Evolutionary conservation across 2,797 vertebrate species (phyloP), one percentile per base, ranked within the genome.

Genomic region (Aeoliscus strigatus): DNA sequence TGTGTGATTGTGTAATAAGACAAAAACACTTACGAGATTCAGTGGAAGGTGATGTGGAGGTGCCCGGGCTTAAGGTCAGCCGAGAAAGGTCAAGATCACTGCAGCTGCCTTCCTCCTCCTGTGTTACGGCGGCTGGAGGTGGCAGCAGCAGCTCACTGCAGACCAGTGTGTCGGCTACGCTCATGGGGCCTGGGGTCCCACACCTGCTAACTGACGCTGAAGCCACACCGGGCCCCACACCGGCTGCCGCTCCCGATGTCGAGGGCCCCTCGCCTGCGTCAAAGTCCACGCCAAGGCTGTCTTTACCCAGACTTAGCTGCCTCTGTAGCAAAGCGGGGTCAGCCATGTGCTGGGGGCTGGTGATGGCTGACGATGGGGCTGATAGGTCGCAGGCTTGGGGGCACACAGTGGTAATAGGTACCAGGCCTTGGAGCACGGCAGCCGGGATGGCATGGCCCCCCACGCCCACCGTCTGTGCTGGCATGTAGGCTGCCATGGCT

Each of bases 81-180:
- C 97, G 96, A 71, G 94, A 97, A 83, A 98, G 98, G 88, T 98
- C 96, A 52, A 97, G 97, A 88, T 98, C 96, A 51, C 97, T 95
- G 81, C 94, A 96, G 91, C 98, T 94, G 40, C 92, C 92, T 38
- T 98, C 96, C 31, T 92, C 89, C 76, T 98, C 96, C 88, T 96
- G 92, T 69, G 91, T 92, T 94, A 76, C 94, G 95, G 90, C 77
- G 95, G 86, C 97, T 97, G 80, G 97, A 98, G 86, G 84, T 87
- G 86, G 68, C 4, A 87, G 90, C 88, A 88, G 86, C 89, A 86
- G 91, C 87, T 91, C 93, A 88, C 86, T 92, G 88, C 91, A 93
- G 79, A 68, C 88, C 85, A 94, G 89, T 51, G 86, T 87, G 86
- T 86, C 79, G 6, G 74, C 77, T 39, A 56, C 40, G 18, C 48